These are phyloP conservation scores for Delichon dasypus DNA, from an alignment of 2,797 vertebrate genomes.

Conservation along the genomic window DNA sequence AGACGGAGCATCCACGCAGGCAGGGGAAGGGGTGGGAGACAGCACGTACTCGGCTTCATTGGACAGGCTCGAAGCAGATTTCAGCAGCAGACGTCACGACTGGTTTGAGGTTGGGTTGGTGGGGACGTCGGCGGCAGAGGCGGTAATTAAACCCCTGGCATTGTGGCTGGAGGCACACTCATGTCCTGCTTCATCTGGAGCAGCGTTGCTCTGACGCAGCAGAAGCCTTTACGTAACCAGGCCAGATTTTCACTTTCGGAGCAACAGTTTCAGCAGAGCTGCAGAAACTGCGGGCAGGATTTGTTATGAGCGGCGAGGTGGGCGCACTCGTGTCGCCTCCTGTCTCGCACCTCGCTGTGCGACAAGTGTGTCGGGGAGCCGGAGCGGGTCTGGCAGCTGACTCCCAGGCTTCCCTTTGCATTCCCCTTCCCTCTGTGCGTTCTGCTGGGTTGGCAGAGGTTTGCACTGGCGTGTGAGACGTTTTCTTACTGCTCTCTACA, in stretches of 20 bases:
- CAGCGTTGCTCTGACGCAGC: background rate
- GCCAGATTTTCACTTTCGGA: background rate
- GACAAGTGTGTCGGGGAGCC: background rate
- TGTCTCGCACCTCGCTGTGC: background rate
- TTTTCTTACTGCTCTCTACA: background rate
- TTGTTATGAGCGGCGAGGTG: background rate
- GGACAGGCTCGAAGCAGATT: background rate
- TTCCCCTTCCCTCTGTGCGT: background rate
- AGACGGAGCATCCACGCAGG: background rate
- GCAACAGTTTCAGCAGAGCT: background rate
- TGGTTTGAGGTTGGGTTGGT: background rate
- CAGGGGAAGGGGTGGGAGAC: background rate
- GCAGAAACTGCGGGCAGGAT: background rate
- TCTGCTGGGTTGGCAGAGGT: background rate
- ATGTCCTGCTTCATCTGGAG: background rate
- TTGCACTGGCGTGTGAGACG: background rate
- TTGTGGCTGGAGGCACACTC: background rate
- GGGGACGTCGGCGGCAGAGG: background rate
- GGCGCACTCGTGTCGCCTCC: rapidly evolving
- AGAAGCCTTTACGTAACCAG: background rate
- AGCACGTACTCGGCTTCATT: background rate
- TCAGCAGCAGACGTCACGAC: background rate
- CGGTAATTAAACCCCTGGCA: constrained; percentile 7
- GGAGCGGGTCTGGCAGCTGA: background rate
- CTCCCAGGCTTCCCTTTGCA: background rate